These are phyloP conservation scores for Aulostomus chinensis DNA, from an alignment of 2,797 vertebrate species.

Conservation along the genomic window DNA sequence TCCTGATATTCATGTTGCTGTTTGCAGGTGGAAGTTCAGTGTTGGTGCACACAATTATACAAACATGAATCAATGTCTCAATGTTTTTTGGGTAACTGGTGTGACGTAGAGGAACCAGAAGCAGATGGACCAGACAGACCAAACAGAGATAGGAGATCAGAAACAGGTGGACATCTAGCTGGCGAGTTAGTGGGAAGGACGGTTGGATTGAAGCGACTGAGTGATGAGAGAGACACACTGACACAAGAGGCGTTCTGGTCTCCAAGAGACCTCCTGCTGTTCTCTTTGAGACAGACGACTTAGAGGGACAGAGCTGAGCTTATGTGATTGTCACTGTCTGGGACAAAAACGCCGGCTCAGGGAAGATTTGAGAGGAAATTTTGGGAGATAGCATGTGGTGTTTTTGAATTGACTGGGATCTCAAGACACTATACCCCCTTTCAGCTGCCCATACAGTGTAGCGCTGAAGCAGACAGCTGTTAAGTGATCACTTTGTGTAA, in stretches of 20 bases:
- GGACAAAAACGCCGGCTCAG: conserved; percentile 56
- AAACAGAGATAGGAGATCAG: conserved; percentile 39
- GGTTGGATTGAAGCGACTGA: conserved; percentile 14
- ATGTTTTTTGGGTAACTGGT: conserved; percentile 15
- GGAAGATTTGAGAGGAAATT: conserved; percentile 60
- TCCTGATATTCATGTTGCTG: not conserved
- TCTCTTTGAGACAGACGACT: conserved; percentile 67
- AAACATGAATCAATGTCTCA: conserved; percentile 18
- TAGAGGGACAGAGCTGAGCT: conserved; percentile 60
- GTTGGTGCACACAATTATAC: not conserved
- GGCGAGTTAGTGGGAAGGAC: conserved; percentile 10
- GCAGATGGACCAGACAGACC: conserved; percentile 43
- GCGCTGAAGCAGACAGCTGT: conserved; percentile 17
- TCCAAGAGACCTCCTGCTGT: conserved; percentile 53
- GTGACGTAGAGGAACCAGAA: conserved; percentile 21
- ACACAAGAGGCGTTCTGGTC: conserved; percentile 29
- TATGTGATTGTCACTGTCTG: conserved; percentile 65
- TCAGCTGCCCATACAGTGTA: conserved; percentile 46
- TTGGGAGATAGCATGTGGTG: conserved; percentile 50
- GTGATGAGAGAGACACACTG: conserved; percentile 25
- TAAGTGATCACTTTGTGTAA: conserved; percentile 44
- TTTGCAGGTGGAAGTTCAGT: not conserved
- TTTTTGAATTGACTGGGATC: conserved; percentile 45
- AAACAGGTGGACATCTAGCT: conserved; percentile 51
- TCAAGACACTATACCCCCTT: conserved; percentile 51